Percentiles rank a stretch among this genome's conserved stretches.
phyloP scores from a whole-genome alignment of 2,113 vertebrate genomes.

The Orthonyx spaldingii region DNA sequence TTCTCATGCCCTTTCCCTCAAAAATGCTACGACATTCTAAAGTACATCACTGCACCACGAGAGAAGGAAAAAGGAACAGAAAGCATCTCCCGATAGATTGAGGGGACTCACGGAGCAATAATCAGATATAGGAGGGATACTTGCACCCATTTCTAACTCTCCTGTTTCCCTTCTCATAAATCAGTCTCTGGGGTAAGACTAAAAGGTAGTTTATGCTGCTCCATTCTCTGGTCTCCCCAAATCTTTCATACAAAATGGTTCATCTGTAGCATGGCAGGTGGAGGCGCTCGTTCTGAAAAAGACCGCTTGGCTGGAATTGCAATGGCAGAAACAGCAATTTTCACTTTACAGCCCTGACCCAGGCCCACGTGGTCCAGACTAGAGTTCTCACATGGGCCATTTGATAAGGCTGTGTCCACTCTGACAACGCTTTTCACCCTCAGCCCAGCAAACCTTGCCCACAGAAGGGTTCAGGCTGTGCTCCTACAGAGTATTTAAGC shows the following conservation, averaged over 20 bases:
- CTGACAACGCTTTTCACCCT: accelerated
- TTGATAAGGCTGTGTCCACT: background rate
- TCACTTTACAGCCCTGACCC: background rate
- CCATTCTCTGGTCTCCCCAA: background rate
- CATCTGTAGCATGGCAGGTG: background rate
- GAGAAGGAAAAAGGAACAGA: background rate
- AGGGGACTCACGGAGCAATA: background rate
- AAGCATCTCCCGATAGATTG: background rate
- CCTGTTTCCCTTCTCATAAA: background rate
- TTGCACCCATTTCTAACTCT: background rate
- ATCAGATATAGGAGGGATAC: accelerated
- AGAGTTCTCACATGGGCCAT: background rate
- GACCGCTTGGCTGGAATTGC: background rate
- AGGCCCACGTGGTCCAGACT: accelerated
- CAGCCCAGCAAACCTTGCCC: background rate
- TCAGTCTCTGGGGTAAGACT: background rate
- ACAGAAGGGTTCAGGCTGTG: background rate
- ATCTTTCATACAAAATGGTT: background rate
- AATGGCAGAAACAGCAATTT: background rate
- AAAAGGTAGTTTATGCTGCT: background rate
- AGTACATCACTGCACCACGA: background rate
- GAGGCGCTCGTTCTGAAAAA: background rate
- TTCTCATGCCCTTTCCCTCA: background rate
- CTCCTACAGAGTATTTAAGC: background rate
- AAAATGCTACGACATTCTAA: background rate